Percentiles rank a stretch among this genome's conserved stretches.
Conservation (phyloP, 2,888 invertebrate genomes). For the Sacculina carcini region DNA sequence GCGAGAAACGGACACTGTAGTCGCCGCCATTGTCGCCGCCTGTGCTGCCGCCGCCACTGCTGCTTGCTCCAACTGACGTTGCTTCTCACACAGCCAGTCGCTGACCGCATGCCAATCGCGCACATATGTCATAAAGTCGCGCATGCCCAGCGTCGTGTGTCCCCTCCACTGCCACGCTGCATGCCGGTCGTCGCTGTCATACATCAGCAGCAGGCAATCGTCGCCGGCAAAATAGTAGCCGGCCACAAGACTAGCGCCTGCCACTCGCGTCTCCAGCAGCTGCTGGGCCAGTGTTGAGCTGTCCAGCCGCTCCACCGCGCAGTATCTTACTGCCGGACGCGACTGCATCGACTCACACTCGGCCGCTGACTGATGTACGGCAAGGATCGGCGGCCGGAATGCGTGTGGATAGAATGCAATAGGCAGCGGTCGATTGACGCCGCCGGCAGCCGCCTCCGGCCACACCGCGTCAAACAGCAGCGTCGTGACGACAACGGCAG, state of each 20-base stretch:
- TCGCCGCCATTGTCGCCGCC: background rate
- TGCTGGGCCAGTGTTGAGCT: background rate
- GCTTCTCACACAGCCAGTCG: background rate
- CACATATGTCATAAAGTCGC: background rate
- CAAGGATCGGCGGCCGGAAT: background rate
- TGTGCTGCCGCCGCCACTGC: background rate
- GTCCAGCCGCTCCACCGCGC: background rate
- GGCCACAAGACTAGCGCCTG: background rate
- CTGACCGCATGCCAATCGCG: background rate
- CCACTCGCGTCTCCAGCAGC: background rate
- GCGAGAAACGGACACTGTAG: background rate
- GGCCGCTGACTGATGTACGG: background rate
- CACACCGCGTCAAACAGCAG: background rate
- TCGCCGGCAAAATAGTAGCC: slow-evolving; percentile 1
- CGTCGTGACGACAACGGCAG: background rate
- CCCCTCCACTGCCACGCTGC: background rate
- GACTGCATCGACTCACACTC: background rate
- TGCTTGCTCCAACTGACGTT: background rate
- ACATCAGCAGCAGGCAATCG: background rate
- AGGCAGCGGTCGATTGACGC: background rate
- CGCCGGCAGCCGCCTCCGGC: background rate
- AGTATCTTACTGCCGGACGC: background rate
- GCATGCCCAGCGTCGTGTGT: background rate
- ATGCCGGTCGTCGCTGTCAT: background rate
- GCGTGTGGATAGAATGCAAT: background rate